Conservation (phyloP, 2,888 invertebrate genomes). For the Odontothrips loti region DNA sequence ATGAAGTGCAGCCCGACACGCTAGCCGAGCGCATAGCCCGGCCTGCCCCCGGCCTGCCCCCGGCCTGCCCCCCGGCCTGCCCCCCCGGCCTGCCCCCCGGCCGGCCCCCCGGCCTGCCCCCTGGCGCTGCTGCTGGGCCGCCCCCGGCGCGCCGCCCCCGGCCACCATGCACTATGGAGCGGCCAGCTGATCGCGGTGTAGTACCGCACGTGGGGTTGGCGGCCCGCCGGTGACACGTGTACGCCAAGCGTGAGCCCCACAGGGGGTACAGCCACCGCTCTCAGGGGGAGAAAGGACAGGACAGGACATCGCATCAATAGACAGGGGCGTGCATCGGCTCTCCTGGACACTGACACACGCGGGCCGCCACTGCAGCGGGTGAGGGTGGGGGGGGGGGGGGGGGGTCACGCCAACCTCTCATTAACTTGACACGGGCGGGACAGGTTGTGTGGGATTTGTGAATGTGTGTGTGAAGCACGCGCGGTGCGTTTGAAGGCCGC, state of each 20-base stretch:
- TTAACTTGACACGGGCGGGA: too few relatives aligned
- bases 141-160: neutral
- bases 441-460: too few relatives aligned
- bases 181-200: slow-evolving; percentile 1
- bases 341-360: neutral
- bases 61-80: neutral
- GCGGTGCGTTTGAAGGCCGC: too few relatives aligned
- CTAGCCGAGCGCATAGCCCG: neutral
- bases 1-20: slow-evolving; percentile 5
- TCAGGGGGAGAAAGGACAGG: neutral
- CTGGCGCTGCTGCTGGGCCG: neutral
- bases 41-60: neutral
- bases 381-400: too few relatives aligned
- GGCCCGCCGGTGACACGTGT: neutral
- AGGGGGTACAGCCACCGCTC: too few relatives aligned
- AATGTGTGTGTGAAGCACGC: too few relatives aligned
- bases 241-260: neutral
- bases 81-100: neutral
- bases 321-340: neutral
- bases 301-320: neutral
- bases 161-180: neutral
- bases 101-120: neutral
- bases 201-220: neutral
- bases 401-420: too few relatives aligned
- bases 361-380: too few relatives aligned